Conservation (phyloP, 2,113 vertebrate species). For the Triplophysa siluroides region DNA sequence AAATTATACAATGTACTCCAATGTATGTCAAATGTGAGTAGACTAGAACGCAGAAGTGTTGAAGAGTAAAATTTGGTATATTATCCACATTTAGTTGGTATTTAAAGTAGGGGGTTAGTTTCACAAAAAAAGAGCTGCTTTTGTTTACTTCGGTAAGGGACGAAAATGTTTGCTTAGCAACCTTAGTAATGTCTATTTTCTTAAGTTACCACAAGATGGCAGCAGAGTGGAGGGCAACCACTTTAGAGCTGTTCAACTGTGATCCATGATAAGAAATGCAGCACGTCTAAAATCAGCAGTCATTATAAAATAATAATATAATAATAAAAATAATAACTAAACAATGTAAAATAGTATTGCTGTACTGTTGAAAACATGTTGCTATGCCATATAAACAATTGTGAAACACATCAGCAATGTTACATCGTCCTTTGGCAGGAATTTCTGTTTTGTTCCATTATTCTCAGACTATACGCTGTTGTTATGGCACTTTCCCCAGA, state of each 20-base stretch:
- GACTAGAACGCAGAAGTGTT: too few species aligned
- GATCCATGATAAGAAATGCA: neutral
- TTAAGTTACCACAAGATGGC: slow-evolving; percentile 36
- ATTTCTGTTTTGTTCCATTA: slow-evolving; percentile 9
- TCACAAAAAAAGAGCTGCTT: too few species aligned
- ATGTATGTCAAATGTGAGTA: too few species aligned
- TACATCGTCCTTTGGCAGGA: slow-evolving; percentile 12
- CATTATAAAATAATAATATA: neutral
- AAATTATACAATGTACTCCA: neutral
- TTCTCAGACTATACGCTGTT: slow-evolving; percentile 26
- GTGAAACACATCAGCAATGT: slow-evolving; percentile 8
- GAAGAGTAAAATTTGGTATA: too few species aligned
- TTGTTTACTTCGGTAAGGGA: too few species aligned
- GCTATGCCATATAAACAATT: neutral
- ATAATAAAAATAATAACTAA: neutral
- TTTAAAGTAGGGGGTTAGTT: too few species aligned
- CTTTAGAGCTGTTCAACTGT: neutral
- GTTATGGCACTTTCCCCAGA: slow-evolving; percentile 33
- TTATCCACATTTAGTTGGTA: too few species aligned
- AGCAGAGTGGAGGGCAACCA: slow-evolving; percentile 20
- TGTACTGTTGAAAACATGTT: neutral
- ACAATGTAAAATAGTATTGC: neutral
- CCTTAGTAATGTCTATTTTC: neutral
- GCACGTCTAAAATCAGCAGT: neutral
- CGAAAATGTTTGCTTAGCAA: too few species aligned